These are phyloP conservation scores for Mesocentrotus franciscanus DNA, from an alignment of 53 echinoderm and acorn worm species.

Conservation along the genomic window DNA sequence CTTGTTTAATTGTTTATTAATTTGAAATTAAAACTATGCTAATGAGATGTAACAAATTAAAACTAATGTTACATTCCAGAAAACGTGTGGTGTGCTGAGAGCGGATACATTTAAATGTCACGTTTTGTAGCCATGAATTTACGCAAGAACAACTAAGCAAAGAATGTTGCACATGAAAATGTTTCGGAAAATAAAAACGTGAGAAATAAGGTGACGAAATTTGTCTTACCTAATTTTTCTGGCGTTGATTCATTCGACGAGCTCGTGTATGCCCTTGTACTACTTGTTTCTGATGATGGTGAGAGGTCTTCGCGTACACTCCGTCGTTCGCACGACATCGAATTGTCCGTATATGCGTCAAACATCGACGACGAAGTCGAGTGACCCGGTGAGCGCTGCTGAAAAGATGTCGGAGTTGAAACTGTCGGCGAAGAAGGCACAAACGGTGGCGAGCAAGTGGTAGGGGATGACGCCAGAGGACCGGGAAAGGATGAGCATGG, in stretches of 20 bases:
- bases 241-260: constrained; percentile 67
- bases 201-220: constrained; percentile 23
- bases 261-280: constrained; percentile 48
- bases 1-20: not conserved
- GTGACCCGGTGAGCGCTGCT: constrained; percentile 53
- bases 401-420: constrained; percentile 54
- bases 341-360: constrained; percentile 31
- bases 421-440: constrained; percentile 45
- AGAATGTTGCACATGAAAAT: constrained; percentile 12
- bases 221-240: constrained; percentile 63
- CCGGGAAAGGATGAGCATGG: constrained; percentile 20
- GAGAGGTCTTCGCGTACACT: constrained; percentile 42
- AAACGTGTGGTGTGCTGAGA: not conserved
- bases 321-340: constrained; percentile 54
- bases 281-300: constrained; percentile 54
- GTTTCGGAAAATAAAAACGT: not conserved
- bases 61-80: not conserved
- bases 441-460: constrained; percentile 55
- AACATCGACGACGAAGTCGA: constrained; percentile 47
- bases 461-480: constrained; percentile 40
- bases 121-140: not conserved
- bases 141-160: not conserved
- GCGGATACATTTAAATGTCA: not conserved
- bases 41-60: not conserved
- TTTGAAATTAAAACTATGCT: not conserved